phyloP scores from a whole-genome alignment of 1,140 invertebrate genomes.

The Theocolax elegans region DNA sequence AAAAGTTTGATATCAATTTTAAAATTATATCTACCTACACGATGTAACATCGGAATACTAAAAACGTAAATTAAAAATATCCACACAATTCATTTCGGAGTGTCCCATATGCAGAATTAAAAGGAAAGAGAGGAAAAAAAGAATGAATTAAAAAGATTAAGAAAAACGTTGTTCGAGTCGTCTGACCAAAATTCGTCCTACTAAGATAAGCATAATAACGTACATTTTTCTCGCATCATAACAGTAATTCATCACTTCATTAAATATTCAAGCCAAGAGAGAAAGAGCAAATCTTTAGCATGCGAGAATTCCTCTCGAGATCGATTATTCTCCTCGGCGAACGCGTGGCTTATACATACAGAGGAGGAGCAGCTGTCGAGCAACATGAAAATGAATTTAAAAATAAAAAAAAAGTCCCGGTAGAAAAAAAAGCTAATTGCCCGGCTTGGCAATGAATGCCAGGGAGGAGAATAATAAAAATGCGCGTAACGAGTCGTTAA shows the following conservation, averaged over 20 bases:
- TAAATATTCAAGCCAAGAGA: slow-evolving; percentile 4
- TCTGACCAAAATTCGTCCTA: background rate
- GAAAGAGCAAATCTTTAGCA: slow-evolving; percentile 1
- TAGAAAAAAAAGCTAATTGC: slow-evolving; percentile 29
- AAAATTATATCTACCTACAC: too few relatives aligned
- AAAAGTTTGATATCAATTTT: too few relatives aligned
- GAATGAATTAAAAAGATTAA: background rate
- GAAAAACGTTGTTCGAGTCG: too few relatives aligned
- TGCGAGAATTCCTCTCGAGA: background rate
- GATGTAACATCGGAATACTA: too few relatives aligned
- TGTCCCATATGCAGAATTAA: too few relatives aligned
- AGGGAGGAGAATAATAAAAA: background rate
- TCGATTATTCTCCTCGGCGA: slow-evolving; percentile 14
- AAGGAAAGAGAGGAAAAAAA: too few relatives aligned
- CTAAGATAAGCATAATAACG: background rate
- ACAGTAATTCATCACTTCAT: slow-evolving; percentile 25
- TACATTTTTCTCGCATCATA: background rate
- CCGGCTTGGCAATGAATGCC: slow-evolving; percentile 13
- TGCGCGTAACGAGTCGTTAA: slow-evolving; percentile 23
- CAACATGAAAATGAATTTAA: background rate
- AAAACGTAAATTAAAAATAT: too few relatives aligned
- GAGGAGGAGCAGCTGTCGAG: background rate
- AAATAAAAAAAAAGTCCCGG: background rate
- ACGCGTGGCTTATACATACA: background rate
- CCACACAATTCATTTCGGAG: too few relatives aligned